Percentiles rank a stretch among this genome's conserved stretches.
Evolutionary conservation across 2,113 vertebrate species (phyloP).

Genomic region (Copsychus sechellarum): DNA sequence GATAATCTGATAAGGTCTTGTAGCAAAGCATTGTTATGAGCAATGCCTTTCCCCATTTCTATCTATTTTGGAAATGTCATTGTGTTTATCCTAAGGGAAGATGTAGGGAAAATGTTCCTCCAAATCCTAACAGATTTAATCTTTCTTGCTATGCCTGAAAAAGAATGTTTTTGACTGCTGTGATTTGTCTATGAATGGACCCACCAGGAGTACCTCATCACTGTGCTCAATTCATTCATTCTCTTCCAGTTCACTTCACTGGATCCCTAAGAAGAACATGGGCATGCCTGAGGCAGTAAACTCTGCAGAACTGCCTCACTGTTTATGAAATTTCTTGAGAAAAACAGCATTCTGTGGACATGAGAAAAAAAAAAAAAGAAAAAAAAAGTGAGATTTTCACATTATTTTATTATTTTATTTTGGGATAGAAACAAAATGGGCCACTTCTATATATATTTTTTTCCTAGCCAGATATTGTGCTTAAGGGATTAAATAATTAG

Average conservation of each 20-base stretch:
- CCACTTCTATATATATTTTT: background rate
- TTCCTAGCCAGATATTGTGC: background rate
- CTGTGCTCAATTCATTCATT: background rate
- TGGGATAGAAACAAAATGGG: background rate
- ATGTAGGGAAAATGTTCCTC: background rate
- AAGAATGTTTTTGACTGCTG: conserved; percentile 5
- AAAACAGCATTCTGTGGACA: background rate
- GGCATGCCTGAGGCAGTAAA: background rate
- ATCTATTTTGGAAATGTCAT: background rate
- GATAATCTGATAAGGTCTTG: background rate
- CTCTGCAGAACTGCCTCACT: background rate
- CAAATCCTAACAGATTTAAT: background rate
- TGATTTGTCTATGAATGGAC: background rate
- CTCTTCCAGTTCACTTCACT: conserved; percentile 1
- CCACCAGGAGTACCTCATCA: background rate
- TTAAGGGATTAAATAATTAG: background rate
- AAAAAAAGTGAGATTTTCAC: background rate
- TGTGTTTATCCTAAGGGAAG: conserved; percentile 18
- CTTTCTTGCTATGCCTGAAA: background rate
- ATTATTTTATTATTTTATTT: background rate
- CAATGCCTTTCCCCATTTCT: background rate
- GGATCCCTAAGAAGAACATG: background rate
- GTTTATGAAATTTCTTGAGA: background rate
- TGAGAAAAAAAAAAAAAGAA: background rate
- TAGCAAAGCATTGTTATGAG: background rate